Evolutionary conservation across 92 coral and sea anemone genomes (phyloP), one percentile per base, ranked within the genome.

Genomic region (Parazoanthus darwini): DNA sequence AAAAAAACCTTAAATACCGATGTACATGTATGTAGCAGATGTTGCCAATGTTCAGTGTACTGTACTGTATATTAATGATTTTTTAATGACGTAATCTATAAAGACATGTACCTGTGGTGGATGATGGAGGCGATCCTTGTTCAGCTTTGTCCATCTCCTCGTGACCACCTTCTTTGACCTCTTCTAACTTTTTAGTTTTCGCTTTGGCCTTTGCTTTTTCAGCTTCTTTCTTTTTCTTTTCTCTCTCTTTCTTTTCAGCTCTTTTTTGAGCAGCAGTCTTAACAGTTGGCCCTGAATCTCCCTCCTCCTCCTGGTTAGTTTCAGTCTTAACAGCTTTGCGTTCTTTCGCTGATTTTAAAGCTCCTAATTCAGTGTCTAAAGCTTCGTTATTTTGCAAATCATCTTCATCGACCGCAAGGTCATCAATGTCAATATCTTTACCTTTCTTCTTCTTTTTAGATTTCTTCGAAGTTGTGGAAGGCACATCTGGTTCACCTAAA

Each of bases 211-310:
- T 95, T 50, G 93, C 96, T 92, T 94, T 97, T 51, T 97, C 98
- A 25, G 94, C 89, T 72, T 93, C 99, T 42, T 91, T 96, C 89
- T 97, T 97, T 91, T 95, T 95, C 89, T 94, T 97, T 39, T 95
- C 99, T 78, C 99, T 91, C 85, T 97, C 99, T 74, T 97, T 97
- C 89, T 97, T 97, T 71, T 97, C 99, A 23, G 99, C 99, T 89
- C 96, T 89, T 78, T 97, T 97, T 87, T 97, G 99, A 54, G 99
- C 99, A 26, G 99, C 98, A 48, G 98, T 97, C 91, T 97, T 97
- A 2, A 97, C 74, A 46, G 86, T 78, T n/a, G 91, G 88, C 2
- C 79, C 96, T 35, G 88, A 89, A 33, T 92, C 94, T 39, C 88
- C 92, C 7, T 89, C 90, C 16, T 73, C 86, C 44, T 88, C 91